Percentiles rank a stretch among this genome's conserved stretches.
These are phyloP conservation scores for Coreoperca whiteheadi DNA, from an alignment of 2,113 vertebrate genomes.

Conservation along the genomic window DNA sequence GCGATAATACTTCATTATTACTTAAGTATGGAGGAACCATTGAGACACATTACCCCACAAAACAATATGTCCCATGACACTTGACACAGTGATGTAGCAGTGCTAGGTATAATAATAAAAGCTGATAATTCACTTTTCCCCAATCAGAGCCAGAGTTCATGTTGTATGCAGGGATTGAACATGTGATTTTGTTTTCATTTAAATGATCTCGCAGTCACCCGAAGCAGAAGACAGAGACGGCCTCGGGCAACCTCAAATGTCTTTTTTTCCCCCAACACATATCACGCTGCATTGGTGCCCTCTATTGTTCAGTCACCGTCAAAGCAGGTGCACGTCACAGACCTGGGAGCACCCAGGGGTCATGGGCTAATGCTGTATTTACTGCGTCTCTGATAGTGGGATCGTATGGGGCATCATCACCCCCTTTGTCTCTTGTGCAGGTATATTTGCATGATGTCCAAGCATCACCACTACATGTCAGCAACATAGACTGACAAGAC, in stretches of 20 bases:
- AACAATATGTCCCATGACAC: not conserved
- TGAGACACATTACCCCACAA: not conserved
- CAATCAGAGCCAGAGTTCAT: not conserved
- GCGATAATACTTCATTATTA: not conserved
- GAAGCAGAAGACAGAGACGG: not conserved
- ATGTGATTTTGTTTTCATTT: not conserved
- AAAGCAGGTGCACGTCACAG: not conserved
- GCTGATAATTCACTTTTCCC: not conserved
- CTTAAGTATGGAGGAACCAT: not conserved
- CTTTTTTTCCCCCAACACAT: not conserved
- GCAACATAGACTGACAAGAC: not conserved
- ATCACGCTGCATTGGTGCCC: not conserved
- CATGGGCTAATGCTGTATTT: not conserved
- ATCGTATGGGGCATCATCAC: not conserved
- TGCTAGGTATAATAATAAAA: not conserved
- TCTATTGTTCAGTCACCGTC: not conserved
- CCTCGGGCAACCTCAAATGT: not conserved
- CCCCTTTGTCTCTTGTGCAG: not conserved
- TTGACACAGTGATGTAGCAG: not conserved
- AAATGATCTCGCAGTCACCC: not conserved
- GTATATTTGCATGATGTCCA: not conserved
- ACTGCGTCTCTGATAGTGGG: not conserved
- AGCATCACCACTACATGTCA: slow-evolving; percentile 40
- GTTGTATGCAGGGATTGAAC: not conserved
- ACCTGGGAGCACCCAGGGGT: not conserved